These are phyloP conservation scores for Enteromius paludinosus DNA, from an alignment of 2,797 vertebrate species.

Conservation along the genomic window DNA sequence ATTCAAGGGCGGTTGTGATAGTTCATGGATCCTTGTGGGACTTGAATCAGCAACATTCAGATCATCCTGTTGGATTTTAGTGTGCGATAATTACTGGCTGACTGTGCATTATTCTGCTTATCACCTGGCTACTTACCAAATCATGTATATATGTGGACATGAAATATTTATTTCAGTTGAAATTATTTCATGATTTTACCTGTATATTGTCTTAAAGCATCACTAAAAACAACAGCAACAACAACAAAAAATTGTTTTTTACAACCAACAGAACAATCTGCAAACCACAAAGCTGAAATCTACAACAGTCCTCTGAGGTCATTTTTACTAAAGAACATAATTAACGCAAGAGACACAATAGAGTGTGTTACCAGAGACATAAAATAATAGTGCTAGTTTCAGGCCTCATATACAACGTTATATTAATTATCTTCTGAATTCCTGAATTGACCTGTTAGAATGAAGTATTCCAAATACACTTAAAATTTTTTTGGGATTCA, in stretches of 20 bases:
- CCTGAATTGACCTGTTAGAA: neutral
- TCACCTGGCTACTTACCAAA: neutral
- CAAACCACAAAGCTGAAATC: neutral
- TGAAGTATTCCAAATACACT: neutral
- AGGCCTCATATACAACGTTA: neutral
- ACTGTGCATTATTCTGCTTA: neutral
- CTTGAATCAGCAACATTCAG: neutral
- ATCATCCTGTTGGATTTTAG: constrained; percentile 3
- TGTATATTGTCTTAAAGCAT: neutral
- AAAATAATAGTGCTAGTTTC: neutral
- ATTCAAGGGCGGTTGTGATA: neutral
- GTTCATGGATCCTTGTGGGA: neutral
- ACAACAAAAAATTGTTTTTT: neutral
- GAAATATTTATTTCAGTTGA: neutral
- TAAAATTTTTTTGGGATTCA: no score
- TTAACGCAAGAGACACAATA: no score
- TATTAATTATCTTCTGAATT: neutral
- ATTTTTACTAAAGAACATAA: neutral
- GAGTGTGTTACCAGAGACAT: neutral
- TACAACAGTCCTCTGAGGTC: neutral
- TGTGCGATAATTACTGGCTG: no score
- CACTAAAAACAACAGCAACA: neutral
- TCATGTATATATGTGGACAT: neutral
- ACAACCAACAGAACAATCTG: neutral
- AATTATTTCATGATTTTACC: neutral